These are phyloP conservation scores for Peromyscus leucopus DNA, from an alignment of 2,113 vertebrate species.

Conservation along the genomic window DNA sequence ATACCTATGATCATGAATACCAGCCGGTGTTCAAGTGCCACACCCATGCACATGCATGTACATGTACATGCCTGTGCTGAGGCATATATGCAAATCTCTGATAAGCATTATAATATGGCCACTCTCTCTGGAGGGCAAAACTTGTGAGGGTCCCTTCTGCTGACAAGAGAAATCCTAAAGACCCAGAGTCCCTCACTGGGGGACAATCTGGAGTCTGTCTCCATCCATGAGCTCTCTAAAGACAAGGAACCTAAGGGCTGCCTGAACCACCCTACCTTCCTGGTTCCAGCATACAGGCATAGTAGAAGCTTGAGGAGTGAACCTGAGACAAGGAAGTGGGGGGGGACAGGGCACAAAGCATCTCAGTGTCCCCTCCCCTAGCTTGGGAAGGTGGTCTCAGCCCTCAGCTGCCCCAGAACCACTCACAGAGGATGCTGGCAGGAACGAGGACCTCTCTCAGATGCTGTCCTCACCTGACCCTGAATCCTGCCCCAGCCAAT, in stretches of 20 bases:
- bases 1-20: not conserved
- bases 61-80: not conserved
- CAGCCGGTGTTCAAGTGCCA: not conserved
- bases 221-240: not conserved
- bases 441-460: not conserved
- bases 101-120: not conserved
- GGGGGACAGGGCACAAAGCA: not conserved
- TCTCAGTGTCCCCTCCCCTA: not conserved
- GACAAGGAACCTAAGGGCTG: not conserved
- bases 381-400: constrained; percentile 13
- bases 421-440: not conserved
- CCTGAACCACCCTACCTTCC: not conserved
- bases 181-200: not conserved
- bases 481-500: constrained; percentile 19
- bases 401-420: not conserved
- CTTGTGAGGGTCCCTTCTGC: not conserved
- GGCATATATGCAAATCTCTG: not conserved
- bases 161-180: not conserved
- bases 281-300: not conserved
- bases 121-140: not conserved
- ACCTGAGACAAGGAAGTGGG: too few relatives aligned
- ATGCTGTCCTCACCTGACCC: constrained; percentile 71
- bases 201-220: not conserved
- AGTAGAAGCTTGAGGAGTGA: not conserved
- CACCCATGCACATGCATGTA: not conserved